Evolutionary conservation across 1,140 invertebrate species (phyloP), one percentile per base, ranked within the genome.

Genomic region (Drosophila pandora): DNA sequence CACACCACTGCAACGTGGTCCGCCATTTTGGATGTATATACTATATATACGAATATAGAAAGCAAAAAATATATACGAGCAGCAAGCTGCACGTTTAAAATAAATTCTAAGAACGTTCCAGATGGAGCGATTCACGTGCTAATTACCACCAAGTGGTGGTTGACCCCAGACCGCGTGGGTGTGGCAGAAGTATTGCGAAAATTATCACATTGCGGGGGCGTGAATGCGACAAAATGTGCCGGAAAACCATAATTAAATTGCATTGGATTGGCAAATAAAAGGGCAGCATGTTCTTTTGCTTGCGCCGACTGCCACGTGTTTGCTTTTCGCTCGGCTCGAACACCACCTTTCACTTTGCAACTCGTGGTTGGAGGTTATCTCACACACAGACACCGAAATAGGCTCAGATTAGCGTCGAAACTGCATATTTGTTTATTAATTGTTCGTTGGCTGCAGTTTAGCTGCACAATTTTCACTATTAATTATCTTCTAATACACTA

Each of bases 11-110:
- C 54, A 39, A 25, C 41, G 60, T 68, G 50, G 23, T 59, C 28
- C 69, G 84, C 83, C 83, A 89, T 89, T 58, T 87, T 87, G 84
- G 82, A 87, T 76, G 72, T 76, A 68, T 70, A 62, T 60, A 64
- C 57, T 43, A 43, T 17, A n/a, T 43, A 43, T 64, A 39, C 32
- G 60, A 56, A 87, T 71, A 58, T 71, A 58, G 65, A 79, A 75
- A 75, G 37, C 23, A 39, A 49, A 63, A 61, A 76, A 62, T 63
- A 50, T 64, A 74, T 49, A 64, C 69, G 13, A 48, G 53, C 76
- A 12, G 68, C 61, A 63, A 63, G 63, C 54, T 62, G 22, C 73
- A 85, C 74, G 78, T 64, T 87, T 81, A 53, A 37, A 0, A 10
- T 13, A 37, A 56, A 43, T 49, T 45, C 10, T 23, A 2, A 43